Base-by-base conservation (phyloP, 2,888 invertebrate genomes). In the Apotomis betuletana region DNA sequence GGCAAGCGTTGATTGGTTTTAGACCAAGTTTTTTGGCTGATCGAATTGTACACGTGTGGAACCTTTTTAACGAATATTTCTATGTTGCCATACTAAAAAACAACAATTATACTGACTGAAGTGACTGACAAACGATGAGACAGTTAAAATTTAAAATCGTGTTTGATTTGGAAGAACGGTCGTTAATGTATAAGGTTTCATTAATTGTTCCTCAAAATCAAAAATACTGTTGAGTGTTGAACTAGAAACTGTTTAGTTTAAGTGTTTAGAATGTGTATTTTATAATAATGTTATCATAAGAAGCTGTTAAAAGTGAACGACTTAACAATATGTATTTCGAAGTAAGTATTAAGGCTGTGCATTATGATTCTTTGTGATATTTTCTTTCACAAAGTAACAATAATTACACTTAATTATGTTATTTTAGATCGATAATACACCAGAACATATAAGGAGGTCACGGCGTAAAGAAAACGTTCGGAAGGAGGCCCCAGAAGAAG, bases 371-470 rank as follows among this genome's bases (percentile, higher is more conserved):
- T 65, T 44, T 27, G 46, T 57, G n/a, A 27, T 49, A 65, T 49
- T 51, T 62, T 69, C 69, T 69, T 54, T 6, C 5, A 46, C 5
- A 2, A 12, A 12, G 54, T 44, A n/a, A 55, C 15, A 5, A 27
- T 65, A 12, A 54, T 36, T 65, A 69, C 27, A 8, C 41, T 64
- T 58, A 52, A 62, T 55, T 73, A 63, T 73, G 10, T 76, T 69
- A 13, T 75, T 79, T 64, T 82, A 94, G 94, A 90, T 94, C 77
- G 90, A 93, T 76, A 93, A 94, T 79, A 93, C 94, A 44, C 94
- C 94, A 9, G 93, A 93, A 77, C 88, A 87, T 75, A 85, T 92
- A 49, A 84, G 82, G 74, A 83, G 84, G 81, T 77, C 85, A 76
- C 79, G 94, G 78, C 86, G 87, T 77, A 74, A 85, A 75, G 78